phyloP scores from a whole-genome alignment of 2,888 invertebrate genomes.

The Autographa pulchrina region DNA sequence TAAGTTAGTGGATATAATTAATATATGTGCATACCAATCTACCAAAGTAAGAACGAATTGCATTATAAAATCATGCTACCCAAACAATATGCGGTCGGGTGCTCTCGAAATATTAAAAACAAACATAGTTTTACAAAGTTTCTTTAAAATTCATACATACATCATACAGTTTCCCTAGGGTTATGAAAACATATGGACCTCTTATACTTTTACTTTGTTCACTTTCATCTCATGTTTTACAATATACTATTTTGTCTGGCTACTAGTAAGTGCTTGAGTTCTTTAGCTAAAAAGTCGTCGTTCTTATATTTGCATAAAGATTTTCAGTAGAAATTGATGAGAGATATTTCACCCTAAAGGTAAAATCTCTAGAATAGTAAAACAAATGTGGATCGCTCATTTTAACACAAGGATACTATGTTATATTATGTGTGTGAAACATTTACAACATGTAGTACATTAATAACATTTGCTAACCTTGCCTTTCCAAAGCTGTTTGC shows the following conservation, averaged over 20 bases:
- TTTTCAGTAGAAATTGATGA: neutral
- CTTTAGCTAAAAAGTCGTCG: neutral
- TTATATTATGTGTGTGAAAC: too few species aligned
- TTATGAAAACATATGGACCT: neutral
- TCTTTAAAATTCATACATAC: neutral
- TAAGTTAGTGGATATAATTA: neutral
- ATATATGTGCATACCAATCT: neutral
- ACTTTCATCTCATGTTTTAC: too few species aligned
- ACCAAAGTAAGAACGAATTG: neutral
- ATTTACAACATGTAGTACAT: too few species aligned
- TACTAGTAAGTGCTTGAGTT: neutral
- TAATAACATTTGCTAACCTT: too few species aligned
- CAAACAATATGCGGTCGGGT: neutral
- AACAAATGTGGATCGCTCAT: too few species aligned
- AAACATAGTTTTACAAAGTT: neutral
- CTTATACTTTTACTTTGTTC: neutral
- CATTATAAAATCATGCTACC: constrained; percentile 2
- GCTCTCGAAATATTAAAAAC: neutral
- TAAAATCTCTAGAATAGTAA: too few species aligned
- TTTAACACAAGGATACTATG: too few species aligned
- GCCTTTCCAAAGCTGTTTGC: too few species aligned
- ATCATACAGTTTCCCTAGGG: neutral
- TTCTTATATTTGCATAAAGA: neutral
- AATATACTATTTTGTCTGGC: neutral
- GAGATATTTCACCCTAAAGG: too few species aligned